A percentile compares a stretch with the other conserved stretches of the same genome.
Evolutionary conservation across 2,113 vertebrate species (phyloP).

Genomic region (Cichladusa arquata): DNA sequence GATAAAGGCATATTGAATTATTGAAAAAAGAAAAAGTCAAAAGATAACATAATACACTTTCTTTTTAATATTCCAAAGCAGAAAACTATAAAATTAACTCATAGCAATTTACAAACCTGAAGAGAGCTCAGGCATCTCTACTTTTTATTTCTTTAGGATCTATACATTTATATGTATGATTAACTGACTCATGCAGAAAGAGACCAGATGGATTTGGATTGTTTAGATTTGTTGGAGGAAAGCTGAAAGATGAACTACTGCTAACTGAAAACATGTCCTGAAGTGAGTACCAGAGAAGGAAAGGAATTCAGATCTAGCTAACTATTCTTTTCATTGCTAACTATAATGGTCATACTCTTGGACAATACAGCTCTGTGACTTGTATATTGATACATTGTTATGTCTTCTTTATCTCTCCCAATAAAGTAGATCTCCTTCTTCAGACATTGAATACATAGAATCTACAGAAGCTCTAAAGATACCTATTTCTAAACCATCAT

Average conservation of each 20-base stretch:
- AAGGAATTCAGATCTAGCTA: neutral
- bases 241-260: neutral
- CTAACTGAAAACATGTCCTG: neutral
- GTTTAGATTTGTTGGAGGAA: neutral
- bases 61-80: neutral
- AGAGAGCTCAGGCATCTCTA: neutral
- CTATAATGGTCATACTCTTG: neutral
- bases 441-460: neutral
- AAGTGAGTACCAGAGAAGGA: neutral
- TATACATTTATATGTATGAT: neutral
- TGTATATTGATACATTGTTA: neutral
- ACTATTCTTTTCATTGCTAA: neutral
- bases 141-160: neutral
- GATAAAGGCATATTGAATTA: neutral
- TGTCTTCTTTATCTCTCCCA: neutral
- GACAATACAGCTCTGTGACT: neutral
- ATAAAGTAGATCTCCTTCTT: neutral
- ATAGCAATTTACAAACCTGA: neutral
- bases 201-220: neutral
- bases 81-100: neutral
- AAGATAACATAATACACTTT: neutral
- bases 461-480: neutral
- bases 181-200: neutral
- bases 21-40: neutral
- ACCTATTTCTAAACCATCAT: neutral